Conservation (phyloP, 2,113 vertebrate species). For the Periophthalmodon schlosseri region DNA sequence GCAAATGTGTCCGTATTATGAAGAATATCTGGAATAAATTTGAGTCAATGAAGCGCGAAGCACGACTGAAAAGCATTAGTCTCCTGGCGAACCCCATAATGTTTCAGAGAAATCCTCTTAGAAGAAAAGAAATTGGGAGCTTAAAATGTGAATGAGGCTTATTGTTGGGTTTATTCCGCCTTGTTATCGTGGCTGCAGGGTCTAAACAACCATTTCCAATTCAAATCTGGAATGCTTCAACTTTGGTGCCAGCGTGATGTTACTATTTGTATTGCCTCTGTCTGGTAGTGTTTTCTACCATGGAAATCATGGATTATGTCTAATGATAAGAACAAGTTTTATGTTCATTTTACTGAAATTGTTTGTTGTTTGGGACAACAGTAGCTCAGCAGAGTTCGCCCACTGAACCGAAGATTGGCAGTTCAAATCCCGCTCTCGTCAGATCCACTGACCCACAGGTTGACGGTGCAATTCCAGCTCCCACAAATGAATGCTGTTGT, state of each 20-base stretch:
- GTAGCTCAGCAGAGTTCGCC: no score
- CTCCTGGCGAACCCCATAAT: not conserved
- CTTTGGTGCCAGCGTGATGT: not conserved
- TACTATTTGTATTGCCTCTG: not conserved
- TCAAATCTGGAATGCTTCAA: not conserved
- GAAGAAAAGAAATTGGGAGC: constrained; percentile 4
- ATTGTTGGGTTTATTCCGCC: not conserved
- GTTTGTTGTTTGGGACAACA: not conserved
- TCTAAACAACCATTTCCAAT: not conserved
- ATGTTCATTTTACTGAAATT: no score
- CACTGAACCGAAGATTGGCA: no score
- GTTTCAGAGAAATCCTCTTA: not conserved
- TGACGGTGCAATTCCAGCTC: no score
- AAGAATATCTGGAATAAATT: not conserved
- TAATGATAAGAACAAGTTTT: no score
- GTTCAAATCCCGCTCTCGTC: no score
- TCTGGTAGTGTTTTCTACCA: not conserved
- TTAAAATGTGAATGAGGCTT: constrained; percentile 8
- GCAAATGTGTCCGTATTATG: no score
- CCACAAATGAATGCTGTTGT: no score
- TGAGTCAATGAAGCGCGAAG: not conserved
- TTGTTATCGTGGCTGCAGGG: not conserved
- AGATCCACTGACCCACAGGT: no score
- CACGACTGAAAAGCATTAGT: not conserved
- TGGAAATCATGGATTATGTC: no score